Conservation (phyloP, 2,797 vertebrate species). For the Micrastur ruficollis region DNA sequence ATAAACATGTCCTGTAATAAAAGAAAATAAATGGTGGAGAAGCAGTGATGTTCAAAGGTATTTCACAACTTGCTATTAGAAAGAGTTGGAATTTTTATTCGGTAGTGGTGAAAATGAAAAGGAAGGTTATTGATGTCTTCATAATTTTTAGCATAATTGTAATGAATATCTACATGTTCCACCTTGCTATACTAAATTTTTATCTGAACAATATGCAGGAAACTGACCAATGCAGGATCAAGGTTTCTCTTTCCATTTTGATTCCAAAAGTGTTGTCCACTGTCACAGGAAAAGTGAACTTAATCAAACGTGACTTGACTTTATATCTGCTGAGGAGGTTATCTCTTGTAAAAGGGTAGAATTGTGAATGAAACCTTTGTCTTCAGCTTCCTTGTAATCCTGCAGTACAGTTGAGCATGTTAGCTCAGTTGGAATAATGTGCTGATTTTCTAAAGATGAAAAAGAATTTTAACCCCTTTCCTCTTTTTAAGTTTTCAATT, state of each 20-base stretch:
- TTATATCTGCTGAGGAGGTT: constrained; percentile 63
- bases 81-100: background rate
- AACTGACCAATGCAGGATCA: background rate
- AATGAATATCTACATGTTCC: background rate
- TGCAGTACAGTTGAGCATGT: constrained; percentile 69
- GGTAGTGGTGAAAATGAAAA: background rate
- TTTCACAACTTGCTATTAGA: background rate
- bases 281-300: constrained; percentile 65
- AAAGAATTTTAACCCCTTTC: constrained; percentile 72
- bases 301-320: constrained; percentile 67
- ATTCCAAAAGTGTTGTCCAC: constrained; percentile 31
- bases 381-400: constrained; percentile 77
- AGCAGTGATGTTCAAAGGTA: background rate
- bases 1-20: background rate
- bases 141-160: constrained; percentile 22
- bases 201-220: background rate
- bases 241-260: constrained; percentile 16
- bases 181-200: constrained; percentile 44
- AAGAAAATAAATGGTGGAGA: background rate
- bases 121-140: background rate
- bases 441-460: constrained; percentile 76
- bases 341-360: constrained; percentile 75
- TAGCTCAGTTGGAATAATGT: constrained; percentile 80
- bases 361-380: constrained; percentile 88
- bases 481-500: constrained; percentile 65